Evolutionary conservation across 35 echinoderm and acorn worm genomes (phyloP), one percentile per base, ranked within the genome.

Genomic region (Amphiura filiformis): DNA sequence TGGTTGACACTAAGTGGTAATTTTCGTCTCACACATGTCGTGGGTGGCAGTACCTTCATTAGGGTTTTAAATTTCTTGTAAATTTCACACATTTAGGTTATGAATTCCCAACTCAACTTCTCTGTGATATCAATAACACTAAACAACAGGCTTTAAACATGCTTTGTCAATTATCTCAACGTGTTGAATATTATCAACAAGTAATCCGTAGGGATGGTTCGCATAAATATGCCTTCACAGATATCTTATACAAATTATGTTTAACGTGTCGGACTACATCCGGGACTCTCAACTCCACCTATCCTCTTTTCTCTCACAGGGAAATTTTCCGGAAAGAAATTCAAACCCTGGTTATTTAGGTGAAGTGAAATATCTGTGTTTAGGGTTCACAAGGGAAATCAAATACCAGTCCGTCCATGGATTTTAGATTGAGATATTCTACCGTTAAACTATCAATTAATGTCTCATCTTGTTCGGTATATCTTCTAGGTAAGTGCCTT

Each of bases 331-430:
- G 61, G 61, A 70, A 70, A n/a, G 26, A 70, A 70, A 15, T 70
- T 1, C 9, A 70, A 70, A 11, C 61, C 61, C 15, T 47, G 41
- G 41, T 70, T 70, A 70, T 18, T 70, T 70, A 30, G 15, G 61
- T 18, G 61, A 30, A 26, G 15, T 30, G 61, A 70, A 70, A 70
- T 70, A 70, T 26, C 61, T 70, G 61, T 70, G 61, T 70, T 70
- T 70, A 70, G 26, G 61, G 26, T 30, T n/a, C 61, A 70, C 44
- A 70, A 70, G 61, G 61, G 61, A 70, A 70, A 70, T 70, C 61
- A 26, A 26, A 70, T 70, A 70, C 61, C 61, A 70, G 15, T 23
- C 26, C 28, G 61, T 70, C 28, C 61, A 26, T 52, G 61, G 61
- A 70, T 23, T 70, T 52, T 13, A n/a, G 61, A 70, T 26, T 70